Conservation (phyloP, 1,140 invertebrate genomes). For the Hesperophylax magnus region DNA sequence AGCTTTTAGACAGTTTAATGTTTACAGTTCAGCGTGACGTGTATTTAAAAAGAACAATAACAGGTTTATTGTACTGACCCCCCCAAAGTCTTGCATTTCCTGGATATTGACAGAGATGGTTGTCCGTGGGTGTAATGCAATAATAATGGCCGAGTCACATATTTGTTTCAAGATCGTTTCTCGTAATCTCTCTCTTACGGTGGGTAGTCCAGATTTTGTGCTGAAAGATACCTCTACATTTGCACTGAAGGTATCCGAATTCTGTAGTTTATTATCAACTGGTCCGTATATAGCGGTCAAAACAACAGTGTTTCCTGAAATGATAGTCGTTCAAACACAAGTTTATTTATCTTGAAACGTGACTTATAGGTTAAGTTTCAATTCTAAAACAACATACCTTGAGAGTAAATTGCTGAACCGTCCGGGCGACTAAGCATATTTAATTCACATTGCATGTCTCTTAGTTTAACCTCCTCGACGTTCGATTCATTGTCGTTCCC, state of each 20-base stretch:
- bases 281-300: slow-evolving; percentile 88
- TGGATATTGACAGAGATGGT: slow-evolving; percentile 85
- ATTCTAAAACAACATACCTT: slow-evolving; percentile 68
- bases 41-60: no score
- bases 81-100: slow-evolving; percentile 88
- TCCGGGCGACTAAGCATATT: slow-evolving; percentile 80
- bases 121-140: slow-evolving; percentile 82
- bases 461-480: slow-evolving; percentile 55
- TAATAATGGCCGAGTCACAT: slow-evolving; percentile 80
- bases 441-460: slow-evolving; percentile 74
- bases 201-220: slow-evolving; percentile 82
- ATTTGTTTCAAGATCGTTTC: slow-evolving; percentile 84
- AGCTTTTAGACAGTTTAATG: no score
- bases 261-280: slow-evolving; percentile 82
- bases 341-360: background rate
- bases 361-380: slow-evolving; percentile 25
- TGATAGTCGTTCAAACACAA: background rate
- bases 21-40: no score
- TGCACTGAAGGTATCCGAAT: slow-evolving; percentile 84
- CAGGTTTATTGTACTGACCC: slow-evolving; percentile 71
- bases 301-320: slow-evolving; percentile 83
- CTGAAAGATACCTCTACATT: slow-evolving; percentile 84
- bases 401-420: slow-evolving; percentile 81
- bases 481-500: background rate
- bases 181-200: slow-evolving; percentile 79